phyloP scores from a whole-genome alignment of 2,113 vertebrate genomes.

The Pelodiscus sinensis region DNA sequence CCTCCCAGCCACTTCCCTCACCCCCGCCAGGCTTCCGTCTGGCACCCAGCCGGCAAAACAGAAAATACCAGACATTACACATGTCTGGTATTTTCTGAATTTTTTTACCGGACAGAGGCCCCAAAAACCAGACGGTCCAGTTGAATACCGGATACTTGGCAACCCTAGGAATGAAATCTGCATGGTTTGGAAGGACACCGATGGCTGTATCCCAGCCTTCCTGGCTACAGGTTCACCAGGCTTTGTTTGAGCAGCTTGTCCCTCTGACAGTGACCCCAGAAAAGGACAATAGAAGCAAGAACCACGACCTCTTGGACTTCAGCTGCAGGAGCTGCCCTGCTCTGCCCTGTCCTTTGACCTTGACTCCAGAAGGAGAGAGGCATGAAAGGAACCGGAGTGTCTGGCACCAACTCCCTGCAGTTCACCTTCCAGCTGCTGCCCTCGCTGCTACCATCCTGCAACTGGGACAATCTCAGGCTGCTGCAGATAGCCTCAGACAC shows the following conservation, averaged over 20 bases:
- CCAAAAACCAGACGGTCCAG: too few relatives aligned
- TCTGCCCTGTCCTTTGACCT: neutral
- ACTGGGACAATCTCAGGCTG: neutral
- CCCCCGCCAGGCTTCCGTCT: too few relatives aligned
- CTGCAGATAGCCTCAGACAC: neutral
- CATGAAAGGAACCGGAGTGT: neutral
- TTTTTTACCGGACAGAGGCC: too few relatives aligned
- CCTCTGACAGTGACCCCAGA: neutral
- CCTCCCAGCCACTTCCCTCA: too few relatives aligned
- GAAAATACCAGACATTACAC: too few relatives aligned
- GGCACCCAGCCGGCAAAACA: too few relatives aligned
- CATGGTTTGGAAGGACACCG: neutral
- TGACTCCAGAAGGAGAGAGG: neutral
- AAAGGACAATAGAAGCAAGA: neutral
- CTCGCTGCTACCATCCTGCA: neutral
- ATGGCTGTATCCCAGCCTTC: neutral
- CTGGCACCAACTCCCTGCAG: neutral
- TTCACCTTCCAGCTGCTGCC: neutral
- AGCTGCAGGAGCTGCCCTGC: neutral
- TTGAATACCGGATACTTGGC: too few relatives aligned
- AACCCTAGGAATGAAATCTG: too few relatives aligned
- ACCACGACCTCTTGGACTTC: neutral
- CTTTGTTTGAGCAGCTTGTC: neutral
- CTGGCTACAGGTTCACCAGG: neutral
- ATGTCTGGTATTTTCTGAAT: too few relatives aligned